These are phyloP conservation scores for Hanleya hanleyi DNA, from an alignment of 2,888 invertebrate species.

Conservation along the genomic window DNA sequence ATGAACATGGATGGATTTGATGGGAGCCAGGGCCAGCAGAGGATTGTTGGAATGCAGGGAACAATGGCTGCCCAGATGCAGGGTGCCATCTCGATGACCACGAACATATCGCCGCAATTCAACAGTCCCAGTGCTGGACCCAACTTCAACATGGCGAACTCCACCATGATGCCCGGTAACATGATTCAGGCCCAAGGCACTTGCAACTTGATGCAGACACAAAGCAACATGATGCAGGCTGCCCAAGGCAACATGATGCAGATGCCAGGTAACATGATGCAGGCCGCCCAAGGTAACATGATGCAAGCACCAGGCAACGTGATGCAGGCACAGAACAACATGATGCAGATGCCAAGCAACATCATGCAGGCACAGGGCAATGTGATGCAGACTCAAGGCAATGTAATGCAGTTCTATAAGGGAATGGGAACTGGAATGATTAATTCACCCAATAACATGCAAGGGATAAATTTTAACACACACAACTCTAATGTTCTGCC, in stretches of 20 bases:
- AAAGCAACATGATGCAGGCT: neutral
- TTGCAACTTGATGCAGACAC: neutral
- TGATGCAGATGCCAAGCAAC: neutral
- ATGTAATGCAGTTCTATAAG: constrained; percentile 1
- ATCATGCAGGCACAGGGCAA: neutral
- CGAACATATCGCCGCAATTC: neutral
- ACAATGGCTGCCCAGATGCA: constrained; percentile 10
- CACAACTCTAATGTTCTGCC: constrained; percentile 6
- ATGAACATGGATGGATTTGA: constrained; percentile 6
- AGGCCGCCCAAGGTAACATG: neutral
- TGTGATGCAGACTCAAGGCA: neutral
- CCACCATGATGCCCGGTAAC: neutral
- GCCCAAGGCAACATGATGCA: neutral
- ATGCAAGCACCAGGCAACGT: neutral
- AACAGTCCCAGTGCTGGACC: neutral
- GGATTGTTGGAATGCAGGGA: constrained; percentile 6
- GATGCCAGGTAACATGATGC: neutral
- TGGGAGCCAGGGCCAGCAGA: neutral
- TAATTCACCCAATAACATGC: neutral
- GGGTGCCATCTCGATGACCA: neutral
- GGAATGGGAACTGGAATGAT: constrained; percentile 3
- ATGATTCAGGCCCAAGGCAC: neutral
- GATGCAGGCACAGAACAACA: neutral
- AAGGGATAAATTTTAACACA: neutral
- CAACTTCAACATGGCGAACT: neutral